Evolutionary conservation across 2,888 invertebrate genomes (phyloP).

Genomic region (Drosophila meridiana): DNA sequence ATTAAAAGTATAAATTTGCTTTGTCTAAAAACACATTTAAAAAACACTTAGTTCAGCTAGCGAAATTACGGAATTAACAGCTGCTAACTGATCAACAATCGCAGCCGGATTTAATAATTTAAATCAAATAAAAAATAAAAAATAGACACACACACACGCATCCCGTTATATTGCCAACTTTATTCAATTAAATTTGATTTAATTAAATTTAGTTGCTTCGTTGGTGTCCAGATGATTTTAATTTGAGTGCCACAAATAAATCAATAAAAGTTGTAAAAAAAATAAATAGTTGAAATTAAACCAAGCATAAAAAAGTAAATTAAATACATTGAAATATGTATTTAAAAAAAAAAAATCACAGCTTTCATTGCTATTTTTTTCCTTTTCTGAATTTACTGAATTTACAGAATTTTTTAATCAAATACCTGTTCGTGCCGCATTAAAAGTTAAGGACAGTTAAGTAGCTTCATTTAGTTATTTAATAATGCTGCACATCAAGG

Average conservation of each 20-base stretch:
- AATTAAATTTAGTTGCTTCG: slow-evolving; percentile 38
- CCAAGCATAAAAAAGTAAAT: neutral
- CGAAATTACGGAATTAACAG: slow-evolving; percentile 1
- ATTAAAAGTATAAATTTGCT: slow-evolving; percentile 29
- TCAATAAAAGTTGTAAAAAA: neutral
- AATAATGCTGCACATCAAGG: neutral
- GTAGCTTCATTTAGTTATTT: slow-evolving; percentile 3
- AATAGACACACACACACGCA: neutral
- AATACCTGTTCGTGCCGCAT: neutral
- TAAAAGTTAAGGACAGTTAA: neutral
- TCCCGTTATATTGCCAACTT: neutral
- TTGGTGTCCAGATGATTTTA: slow-evolving; percentile 12
- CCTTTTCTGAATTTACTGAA: neutral
- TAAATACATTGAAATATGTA: neutral
- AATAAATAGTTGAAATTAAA: neutral
- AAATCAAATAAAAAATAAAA: neutral
- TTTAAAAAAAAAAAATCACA: neutral
- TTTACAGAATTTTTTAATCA: neutral
- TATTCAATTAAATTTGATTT: slow-evolving; percentile 40
- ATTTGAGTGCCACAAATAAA: slow-evolving; percentile 11
- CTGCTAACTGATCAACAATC: slow-evolving; percentile 22
- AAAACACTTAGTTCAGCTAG: neutral
- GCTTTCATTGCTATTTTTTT: neutral
- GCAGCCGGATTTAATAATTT: slow-evolving; percentile 20
- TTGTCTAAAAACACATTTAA: slow-evolving; percentile 10